Conservation (phyloP, 2,113 vertebrate species). For the Ptychochromis oligacanthus region DNA sequence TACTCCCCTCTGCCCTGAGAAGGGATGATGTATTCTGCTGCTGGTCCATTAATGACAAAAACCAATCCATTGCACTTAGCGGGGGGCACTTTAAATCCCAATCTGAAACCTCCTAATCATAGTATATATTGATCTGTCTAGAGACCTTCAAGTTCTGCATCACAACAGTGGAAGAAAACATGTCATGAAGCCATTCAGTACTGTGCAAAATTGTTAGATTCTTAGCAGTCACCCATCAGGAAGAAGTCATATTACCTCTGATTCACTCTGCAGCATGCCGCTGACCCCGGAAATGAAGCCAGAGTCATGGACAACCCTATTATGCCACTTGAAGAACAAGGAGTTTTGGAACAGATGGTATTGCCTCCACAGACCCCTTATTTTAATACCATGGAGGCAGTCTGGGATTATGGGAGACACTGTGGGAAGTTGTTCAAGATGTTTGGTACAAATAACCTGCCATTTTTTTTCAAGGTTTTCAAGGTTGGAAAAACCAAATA, state of each 20-base stretch:
- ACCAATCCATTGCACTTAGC: background rate
- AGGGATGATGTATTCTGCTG: constrained; percentile 21
- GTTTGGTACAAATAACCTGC: accelerated
- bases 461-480: background rate
- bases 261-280: background rate
- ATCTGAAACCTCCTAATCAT: constrained; percentile 21
- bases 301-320: background rate
- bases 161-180: background rate
- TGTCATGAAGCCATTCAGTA: background rate
- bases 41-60: background rate
- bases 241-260: background rate
- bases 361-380: background rate
- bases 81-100: constrained; percentile 7
- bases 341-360: constrained; percentile 13
- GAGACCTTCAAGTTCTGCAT: constrained; percentile 5
- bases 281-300: background rate
- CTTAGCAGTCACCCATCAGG: background rate
- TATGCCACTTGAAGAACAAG: background rate
- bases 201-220: background rate
- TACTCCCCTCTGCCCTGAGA: background rate
- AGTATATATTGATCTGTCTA: constrained; percentile 23
- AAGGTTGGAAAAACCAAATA: background rate
- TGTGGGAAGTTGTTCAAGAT: background rate
- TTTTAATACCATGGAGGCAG: background rate
- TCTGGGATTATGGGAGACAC: background rate